These are phyloP conservation scores for Muntiacus reevesi DNA, from an alignment of 2,113 vertebrate species.

Conservation along the genomic window DNA sequence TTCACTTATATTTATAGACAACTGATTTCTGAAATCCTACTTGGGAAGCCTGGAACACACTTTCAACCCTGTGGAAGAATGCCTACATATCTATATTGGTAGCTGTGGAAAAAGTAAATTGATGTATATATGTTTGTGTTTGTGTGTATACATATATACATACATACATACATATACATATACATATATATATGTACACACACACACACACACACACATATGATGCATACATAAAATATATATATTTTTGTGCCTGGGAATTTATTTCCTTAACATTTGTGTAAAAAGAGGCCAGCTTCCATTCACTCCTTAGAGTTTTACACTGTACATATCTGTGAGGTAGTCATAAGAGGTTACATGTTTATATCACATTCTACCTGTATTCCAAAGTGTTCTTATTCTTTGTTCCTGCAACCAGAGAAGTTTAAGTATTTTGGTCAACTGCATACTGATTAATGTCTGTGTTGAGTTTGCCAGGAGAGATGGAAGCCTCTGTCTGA, in stretches of 20 bases:
- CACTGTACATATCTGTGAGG: neutral
- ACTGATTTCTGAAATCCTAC: neutral
- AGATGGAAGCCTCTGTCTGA: neutral
- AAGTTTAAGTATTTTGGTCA: neutral
- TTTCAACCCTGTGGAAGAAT: neutral
- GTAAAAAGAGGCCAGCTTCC: neutral
- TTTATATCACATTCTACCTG: neutral
- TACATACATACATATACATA: accelerated
- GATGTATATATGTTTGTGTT: neutral
- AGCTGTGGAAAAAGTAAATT: neutral
- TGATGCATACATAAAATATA: neutral
- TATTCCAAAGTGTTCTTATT: neutral
- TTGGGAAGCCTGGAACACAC: neutral
- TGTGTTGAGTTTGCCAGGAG: neutral
- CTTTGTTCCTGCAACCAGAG: neutral
- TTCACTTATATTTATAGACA: neutral
- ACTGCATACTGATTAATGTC: neutral
- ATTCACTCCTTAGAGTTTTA: neutral
- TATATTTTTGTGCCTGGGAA: neutral
- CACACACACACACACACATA: neutral
- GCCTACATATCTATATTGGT: neutral
- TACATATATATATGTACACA: neutral
- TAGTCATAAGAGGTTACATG: neutral
- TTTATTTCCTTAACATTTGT: neutral
- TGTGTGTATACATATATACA: neutral